These are phyloP conservation scores for Aplocera efformata DNA, from an alignment of 2,888 invertebrate genomes.

Conservation along the genomic window DNA sequence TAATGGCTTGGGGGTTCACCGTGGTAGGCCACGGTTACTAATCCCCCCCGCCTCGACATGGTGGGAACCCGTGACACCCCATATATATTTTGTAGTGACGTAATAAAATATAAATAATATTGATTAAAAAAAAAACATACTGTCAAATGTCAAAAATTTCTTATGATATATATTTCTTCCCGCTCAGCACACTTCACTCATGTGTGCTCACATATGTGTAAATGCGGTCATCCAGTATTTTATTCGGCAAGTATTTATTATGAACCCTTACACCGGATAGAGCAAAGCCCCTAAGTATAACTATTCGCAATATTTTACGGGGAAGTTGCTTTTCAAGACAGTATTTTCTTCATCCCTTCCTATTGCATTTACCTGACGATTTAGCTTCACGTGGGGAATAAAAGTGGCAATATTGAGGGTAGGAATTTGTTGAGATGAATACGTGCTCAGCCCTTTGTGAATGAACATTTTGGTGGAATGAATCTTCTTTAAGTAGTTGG, in stretches of 20 bases:
- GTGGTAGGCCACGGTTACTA: too few relatives aligned
- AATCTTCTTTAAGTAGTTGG: neutral
- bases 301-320: constrained; percentile 45
- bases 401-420: constrained; percentile 16
- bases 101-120: too few relatives aligned
- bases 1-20: too few relatives aligned
- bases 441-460: constrained; percentile 7
- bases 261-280: constrained; percentile 22
- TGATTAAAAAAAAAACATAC: too few relatives aligned
- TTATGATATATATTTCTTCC: too few relatives aligned
- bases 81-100: too few relatives aligned
- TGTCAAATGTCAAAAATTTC: too few relatives aligned
- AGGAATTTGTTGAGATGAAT: constrained; percentile 12
- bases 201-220: neutral
- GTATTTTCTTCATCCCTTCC: constrained; percentile 29
- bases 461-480: neutral
- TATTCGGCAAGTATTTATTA: constrained; percentile 28
- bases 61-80: too few relatives aligned
- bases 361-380: constrained; percentile 33
- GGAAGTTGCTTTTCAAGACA: constrained; percentile 42
- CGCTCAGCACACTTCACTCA: too few relatives aligned
- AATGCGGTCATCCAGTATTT: constrained; percentile 10
- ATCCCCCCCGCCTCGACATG: too few relatives aligned
- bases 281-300: constrained; percentile 26
- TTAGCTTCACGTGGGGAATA: constrained; percentile 24